Evolutionary conservation across 2,888 invertebrate species (phyloP), one percentile per base, ranked within the genome.

Genomic region (Himalopsyche anomala): DNA sequence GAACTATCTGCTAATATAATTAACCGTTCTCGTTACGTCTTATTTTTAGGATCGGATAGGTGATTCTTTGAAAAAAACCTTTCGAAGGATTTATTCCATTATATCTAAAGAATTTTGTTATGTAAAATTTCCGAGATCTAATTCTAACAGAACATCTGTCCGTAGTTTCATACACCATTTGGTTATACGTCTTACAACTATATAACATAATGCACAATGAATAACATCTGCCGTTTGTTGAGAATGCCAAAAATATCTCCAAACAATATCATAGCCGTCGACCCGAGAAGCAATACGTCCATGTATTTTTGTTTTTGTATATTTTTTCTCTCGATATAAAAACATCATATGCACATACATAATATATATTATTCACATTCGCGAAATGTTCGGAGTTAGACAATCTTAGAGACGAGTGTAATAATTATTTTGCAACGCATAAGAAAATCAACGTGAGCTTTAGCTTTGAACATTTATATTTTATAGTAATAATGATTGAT

Each of bases 151-250:
- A 51, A 51, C 51, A 51, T 51, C 51, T 51, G 51, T 51, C 51
- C 51, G 15, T 51, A 51, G 51, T 51, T 15, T 4, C 12, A 51
- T 51, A 51, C 51, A 51, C 3, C 51, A 51, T 51, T 51, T 15
- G 51, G 51, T 15, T 51, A 15, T 12, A 51, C 4, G 4, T 51
- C 51, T 51, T 15, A 51, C 15, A 51, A 51, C 4, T 15, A 51
- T 51, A 51, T 15, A 51, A 15, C 51, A 51, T 15, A 62, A 11
- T 28, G 15, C 5, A 62, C 62, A 62, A 62, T 62, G 62, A 62
- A 62, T 19, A 62, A 62, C 62, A 62, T 62, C 62, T 28, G 28
- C n/a, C 62, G 62, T 62, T 62, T 4, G n/a, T n/a, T n/a, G n/a
- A 62, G 28, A 62, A 62, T 28, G 28, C 28, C 62, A 62, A 19